Conservation (phyloP, 2,888 invertebrate genomes). For the Nysson spinosus region DNA sequence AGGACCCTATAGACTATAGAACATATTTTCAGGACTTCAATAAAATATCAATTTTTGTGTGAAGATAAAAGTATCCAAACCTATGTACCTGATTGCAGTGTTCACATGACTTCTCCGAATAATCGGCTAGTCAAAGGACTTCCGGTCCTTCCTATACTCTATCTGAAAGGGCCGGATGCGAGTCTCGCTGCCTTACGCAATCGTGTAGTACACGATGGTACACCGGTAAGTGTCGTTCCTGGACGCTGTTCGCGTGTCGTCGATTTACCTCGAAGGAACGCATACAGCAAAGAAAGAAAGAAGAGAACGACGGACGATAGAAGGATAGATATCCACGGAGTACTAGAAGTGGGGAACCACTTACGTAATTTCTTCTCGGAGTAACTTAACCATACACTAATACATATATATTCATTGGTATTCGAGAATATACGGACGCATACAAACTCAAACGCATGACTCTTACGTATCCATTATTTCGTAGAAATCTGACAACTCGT, state of each 20-base stretch:
- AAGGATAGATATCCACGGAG: constrained; percentile 45
- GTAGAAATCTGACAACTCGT: constrained; percentile 50
- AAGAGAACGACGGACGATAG: constrained; percentile 38
- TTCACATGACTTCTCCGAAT: constrained; percentile 26
- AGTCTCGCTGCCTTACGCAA: constrained; percentile 52
- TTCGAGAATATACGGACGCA: constrained; percentile 3
- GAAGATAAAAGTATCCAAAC: no score
- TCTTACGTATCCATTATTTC: constrained; percentile 53
- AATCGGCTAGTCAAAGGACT: constrained; percentile 50
- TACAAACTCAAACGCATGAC: constrained; percentile 36
- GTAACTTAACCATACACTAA: constrained; percentile 3
- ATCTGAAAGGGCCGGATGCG: constrained; percentile 57
- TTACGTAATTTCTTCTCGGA: constrained; percentile 59
- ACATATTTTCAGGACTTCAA: no score
- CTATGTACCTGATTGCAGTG: constrained; percentile 9
- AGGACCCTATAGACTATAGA: no score
- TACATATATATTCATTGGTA: not conserved
- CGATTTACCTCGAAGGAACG: constrained; percentile 33
- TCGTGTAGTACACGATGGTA: constrained; percentile 32
- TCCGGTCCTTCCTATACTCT: constrained; percentile 53
- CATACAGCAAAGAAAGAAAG: constrained; percentile 19
- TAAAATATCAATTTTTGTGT: no score
- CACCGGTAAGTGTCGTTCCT: constrained; percentile 10
- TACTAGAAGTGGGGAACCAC: constrained; percentile 38
- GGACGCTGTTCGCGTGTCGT: constrained; percentile 20